Percentiles rank a stretch among this genome's conserved stretches.
These are phyloP conservation scores for Saccostrea glomerata DNA, from an alignment of 1,140 invertebrate genomes.

Conservation along the genomic window DNA sequence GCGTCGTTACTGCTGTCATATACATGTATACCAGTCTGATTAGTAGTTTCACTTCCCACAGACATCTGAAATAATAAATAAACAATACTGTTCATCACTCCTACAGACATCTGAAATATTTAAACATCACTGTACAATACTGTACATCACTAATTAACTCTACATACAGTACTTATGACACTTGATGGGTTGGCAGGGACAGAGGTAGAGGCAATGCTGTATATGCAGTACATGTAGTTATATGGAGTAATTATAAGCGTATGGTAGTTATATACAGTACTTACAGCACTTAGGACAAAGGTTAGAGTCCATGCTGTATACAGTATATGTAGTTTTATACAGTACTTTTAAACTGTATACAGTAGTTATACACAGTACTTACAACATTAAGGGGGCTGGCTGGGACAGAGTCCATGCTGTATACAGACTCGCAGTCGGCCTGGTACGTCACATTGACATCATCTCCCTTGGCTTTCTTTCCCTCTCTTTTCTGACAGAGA, in stretches of 20 bases:
- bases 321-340: too few species aligned
- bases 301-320: too few species aligned
- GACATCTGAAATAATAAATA: slow-evolving; percentile 72
- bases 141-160: too few species aligned
- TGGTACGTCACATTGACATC: slow-evolving; percentile 75
- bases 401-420: slow-evolving; percentile 77
- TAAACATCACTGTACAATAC: neutral
- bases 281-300: slow-evolving; percentile 69
- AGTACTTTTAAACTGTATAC: too few species aligned
- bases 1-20: slow-evolving; percentile 88
- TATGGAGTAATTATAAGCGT: too few species aligned
- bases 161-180: slow-evolving; percentile 71
- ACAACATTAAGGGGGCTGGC: slow-evolving; percentile 79
- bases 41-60: slow-evolving; percentile 74
- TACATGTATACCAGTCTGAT: slow-evolving; percentile 79
- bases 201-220: slow-evolving; percentile 76
- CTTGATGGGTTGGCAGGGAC: slow-evolving; percentile 78
- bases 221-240: slow-evolving; percentile 55
- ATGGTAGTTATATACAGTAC: slow-evolving; percentile 37
- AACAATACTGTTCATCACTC: too few species aligned
- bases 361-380: slow-evolving; percentile 53
- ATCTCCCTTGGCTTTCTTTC: slow-evolving; percentile 69
- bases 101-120: too few species aligned
- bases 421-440: slow-evolving; percentile 73
- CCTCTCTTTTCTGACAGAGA: slow-evolving; percentile 69